phyloP scores from a whole-genome alignment of 2,888 invertebrate genomes.

The Cotesia congregata region DNA sequence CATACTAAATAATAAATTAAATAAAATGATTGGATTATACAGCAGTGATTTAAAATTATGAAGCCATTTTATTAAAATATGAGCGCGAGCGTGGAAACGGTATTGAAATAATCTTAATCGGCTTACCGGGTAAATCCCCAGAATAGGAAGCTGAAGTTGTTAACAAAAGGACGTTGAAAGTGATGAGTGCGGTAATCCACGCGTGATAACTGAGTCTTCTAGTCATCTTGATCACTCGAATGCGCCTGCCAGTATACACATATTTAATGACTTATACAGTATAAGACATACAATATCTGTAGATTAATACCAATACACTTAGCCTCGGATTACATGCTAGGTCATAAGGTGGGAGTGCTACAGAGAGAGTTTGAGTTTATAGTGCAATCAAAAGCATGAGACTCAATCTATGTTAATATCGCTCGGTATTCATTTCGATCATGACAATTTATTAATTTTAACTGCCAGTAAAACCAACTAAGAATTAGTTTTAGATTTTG shows the following conservation, averaged over 20 bases:
- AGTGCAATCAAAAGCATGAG: not conserved
- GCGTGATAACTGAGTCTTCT: conserved; percentile 51
- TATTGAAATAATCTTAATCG: conserved; percentile 33
- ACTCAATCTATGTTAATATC: not conserved
- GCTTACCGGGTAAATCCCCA: conserved; percentile 44
- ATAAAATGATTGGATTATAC: not conserved
- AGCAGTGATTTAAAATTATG: not conserved
- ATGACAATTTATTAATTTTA: not conserved
- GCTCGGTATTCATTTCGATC: not conserved
- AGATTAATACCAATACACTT: conserved; percentile 44
- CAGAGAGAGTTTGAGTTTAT: not conserved
- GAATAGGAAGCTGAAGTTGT: conserved; percentile 37
- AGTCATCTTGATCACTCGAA: conserved; percentile 50
- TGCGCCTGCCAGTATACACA: conserved; percentile 50
- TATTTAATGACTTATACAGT: conserved; percentile 49
- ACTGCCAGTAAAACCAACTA: not conserved
- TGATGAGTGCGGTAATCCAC: conserved; percentile 45
- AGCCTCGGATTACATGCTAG: not conserved
- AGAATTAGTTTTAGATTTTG: not conserved
- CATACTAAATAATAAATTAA: not conserved
- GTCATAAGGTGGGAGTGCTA: not conserved
- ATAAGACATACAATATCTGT: conserved; percentile 41
- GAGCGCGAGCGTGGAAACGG: not conserved
- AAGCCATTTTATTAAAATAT: not conserved
- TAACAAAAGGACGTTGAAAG: conserved; percentile 44